These are phyloP conservation scores for Styela clava DNA, from an alignment of 23 tunicate genomes.

Conservation along the genomic window DNA sequence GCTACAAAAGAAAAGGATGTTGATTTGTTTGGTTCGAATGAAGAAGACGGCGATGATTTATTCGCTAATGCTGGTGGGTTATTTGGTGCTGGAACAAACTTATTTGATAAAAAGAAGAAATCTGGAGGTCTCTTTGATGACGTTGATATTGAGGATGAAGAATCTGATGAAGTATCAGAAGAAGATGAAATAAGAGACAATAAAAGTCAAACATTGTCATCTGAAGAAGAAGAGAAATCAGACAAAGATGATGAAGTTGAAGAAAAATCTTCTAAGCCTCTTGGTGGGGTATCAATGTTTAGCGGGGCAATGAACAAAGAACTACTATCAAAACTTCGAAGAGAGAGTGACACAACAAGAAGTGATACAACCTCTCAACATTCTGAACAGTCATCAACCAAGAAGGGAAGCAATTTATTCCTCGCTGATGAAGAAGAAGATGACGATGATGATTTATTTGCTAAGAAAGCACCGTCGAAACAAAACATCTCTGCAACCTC, in stretches of 20 bases:
- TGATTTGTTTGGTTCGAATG: conserved; percentile 23
- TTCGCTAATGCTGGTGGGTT: conserved; percentile 66
- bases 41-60: conserved; percentile 59
- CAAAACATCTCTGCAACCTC: not conserved
- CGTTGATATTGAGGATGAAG: conserved; percentile 48
- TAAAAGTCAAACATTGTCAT: conserved; percentile 8
- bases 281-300: conserved; percentile 75
- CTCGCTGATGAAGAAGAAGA: conserved; percentile 12
- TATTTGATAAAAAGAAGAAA: conserved; percentile 45
- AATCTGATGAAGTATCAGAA: conserved; percentile 15
- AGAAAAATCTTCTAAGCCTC: conserved; percentile 48
- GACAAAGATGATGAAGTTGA: conserved; percentile 14
- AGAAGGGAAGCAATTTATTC: conserved; percentile 8
- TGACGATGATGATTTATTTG: conserved; percentile 19
- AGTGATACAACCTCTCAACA: not conserved
- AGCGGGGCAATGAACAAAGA: conserved; percentile 85
- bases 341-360: not conserved
- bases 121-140: conserved; percentile 72
- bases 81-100: conserved; percentile 50
- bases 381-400: not conserved
- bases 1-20: conserved; percentile 11
- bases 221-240: conserved; percentile 27
- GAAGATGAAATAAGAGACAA: conserved; percentile 21
- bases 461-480: not conserved
- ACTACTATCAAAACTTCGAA: conserved; percentile 30